Base-by-base conservation (phyloP, 2,797 vertebrate species). In the Esox lucius region DNA sequence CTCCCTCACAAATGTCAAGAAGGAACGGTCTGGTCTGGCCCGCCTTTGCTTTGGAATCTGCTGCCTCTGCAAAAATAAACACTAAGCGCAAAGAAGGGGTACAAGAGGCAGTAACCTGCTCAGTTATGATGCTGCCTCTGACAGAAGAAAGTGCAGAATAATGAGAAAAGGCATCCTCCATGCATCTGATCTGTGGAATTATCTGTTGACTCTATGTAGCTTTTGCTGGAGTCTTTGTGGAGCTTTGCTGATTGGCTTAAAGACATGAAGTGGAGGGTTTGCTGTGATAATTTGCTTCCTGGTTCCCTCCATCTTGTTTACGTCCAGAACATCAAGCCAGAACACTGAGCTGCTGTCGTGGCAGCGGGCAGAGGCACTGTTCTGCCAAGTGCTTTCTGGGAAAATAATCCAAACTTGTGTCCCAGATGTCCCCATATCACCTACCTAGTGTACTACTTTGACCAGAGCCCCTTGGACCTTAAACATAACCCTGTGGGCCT, bases 21-120 rank as follows among this genome's bases (percentile, higher is more conserved):
- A 35, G 28, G 26, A 65, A 17, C 31, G 7, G 24, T 28, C 62
- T 79, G 46, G 77, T 67, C 61, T 15, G 69, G 66, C 68, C 17
- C 67, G 73, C 67, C 33, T 75, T 75, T 4, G 39, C 56, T 48
- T 35, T 33, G 22, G 66, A 33, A 35, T 72, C 75, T 78, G 65
- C 65, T 61, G 75, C 75, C 80, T 75, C 33, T 28, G 56, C 22
- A 61, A 61, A 13, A 22, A 26, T 5, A 26, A 22, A 26, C 1
- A 24, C n/a, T 13, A 24, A 61, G 11, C 4, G 16, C 7, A 7
- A 22, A 56, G 19, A n/a, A 56, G 19, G n/a, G 53, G n/a, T n/a
- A 22, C 9, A 19, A n/a, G 19, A 56, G 51, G 42, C 42, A 12
- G 42, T 46, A 4, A 4, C 42, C 42, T 46, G 9, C 1, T 13